These are phyloP conservation scores for Phengaris alcon DNA, from an alignment of 2,888 invertebrate genomes.

Conservation along the genomic window DNA sequence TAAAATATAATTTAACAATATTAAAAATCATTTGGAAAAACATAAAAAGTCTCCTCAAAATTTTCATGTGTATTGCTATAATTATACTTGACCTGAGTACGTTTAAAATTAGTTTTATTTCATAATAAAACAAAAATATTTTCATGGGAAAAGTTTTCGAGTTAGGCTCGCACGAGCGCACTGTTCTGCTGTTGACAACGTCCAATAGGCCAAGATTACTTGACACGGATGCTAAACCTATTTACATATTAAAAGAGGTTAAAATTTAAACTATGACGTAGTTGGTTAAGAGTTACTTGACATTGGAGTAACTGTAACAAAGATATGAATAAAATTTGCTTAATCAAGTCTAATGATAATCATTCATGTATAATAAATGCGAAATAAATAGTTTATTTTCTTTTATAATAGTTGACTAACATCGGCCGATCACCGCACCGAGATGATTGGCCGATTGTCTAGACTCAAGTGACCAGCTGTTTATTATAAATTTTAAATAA, in stretches of 20 bases:
- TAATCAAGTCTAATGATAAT: not conserved
- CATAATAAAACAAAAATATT: not conserved
- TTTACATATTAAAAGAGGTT: constrained; percentile 29
- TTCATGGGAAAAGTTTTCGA: constrained; percentile 18
- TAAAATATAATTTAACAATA: no score
- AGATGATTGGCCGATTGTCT: not conserved
- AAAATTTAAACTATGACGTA: not conserved
- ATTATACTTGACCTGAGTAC: not conserved
- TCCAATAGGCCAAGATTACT: constrained; percentile 29
- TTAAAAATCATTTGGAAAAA: no score
- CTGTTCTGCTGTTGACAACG: constrained; percentile 18
- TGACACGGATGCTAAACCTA: constrained; percentile 31
- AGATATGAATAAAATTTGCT: not conserved
- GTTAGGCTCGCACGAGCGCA: not conserved
- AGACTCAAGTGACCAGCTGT: not conserved
- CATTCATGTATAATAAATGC: not conserved
- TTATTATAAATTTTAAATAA: not conserved
- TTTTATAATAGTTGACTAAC: not conserved
- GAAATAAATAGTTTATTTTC: not conserved
- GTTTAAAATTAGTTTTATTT: constrained; percentile 7
- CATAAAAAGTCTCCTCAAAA: no score
- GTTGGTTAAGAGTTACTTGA: not conserved
- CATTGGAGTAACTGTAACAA: not conserved
- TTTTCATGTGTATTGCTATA: no score
- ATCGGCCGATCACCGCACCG: not conserved